Base-by-base conservation (phyloP, 1,140 invertebrate genomes). In the Homalodisca vitripennis region DNA sequence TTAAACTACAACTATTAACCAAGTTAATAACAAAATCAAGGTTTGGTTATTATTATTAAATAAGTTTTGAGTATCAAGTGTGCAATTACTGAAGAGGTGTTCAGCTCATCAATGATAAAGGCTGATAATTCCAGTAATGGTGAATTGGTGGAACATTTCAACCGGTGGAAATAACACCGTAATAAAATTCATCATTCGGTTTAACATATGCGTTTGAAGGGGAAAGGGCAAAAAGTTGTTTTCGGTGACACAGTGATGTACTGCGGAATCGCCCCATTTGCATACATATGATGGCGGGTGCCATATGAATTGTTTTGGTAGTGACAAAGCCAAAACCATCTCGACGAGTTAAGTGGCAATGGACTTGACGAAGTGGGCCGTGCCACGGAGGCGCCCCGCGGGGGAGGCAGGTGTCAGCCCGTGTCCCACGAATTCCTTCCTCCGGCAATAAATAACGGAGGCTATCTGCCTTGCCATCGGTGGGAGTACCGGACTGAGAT, bases 401-500 rank as follows among this genome's bases (percentile, higher is more conserved):
- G 48, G n/a, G 48, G 48, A 22, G 48, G 48, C 48, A 51, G 48
- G 48, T n/a, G n/a, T n/a, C n/a, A n/a, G n/a, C n/a, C n/a, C n/a
- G n/a, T 51, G 48, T 51, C 48, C 48, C 48, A 51, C 48, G 48
- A 51, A 51, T 51, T 51, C 48, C 22, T 51, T 20, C 48, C 48
- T 51, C 34, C 6, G 14, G 14, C 22, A 20, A 51, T 51, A 51
- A 51, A 51, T 51, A 51, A 51, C 34, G 17, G 22, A 3, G 48
- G 6, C 22, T 20, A 20, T 22, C 22, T 3, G 48, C 48, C 6
- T 3, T 3, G 48, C 17, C 14, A 51, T 51, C 48, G 48, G 48
- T 51, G 48, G 48, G 48, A 51, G 48, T 51, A 51, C n/a, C n/a
- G n/a, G n/a, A n/a, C n/a, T n/a, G 48, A 51, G 48, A 51, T 51